Evolutionary conservation across 35 echinoderm and acorn worm species (phyloP).

Genomic region (Diadema setosum): DNA sequence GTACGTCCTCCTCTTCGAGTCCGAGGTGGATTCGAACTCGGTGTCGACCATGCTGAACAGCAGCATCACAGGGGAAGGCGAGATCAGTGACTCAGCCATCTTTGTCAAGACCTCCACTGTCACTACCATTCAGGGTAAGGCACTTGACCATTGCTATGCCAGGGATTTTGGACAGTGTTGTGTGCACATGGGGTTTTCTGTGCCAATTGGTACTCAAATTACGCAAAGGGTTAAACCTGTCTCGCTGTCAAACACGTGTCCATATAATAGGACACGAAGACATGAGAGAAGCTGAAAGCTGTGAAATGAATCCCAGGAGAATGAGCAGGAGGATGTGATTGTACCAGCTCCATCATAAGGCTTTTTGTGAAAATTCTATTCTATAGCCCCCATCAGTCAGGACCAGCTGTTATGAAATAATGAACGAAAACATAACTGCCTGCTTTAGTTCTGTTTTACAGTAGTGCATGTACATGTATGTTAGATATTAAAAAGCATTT

Average conservation of each 20-base stretch:
- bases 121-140: background rate
- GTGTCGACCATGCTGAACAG: background rate
- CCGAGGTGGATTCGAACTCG: background rate
- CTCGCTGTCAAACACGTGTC: background rate
- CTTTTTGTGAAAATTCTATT: too few relatives aligned
- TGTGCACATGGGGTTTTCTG: too few relatives aligned
- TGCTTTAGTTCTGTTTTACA: too few relatives aligned
- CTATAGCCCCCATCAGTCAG: too few relatives aligned
- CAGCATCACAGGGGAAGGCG: background rate
- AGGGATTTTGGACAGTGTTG: too few relatives aligned
- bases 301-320: background rate
- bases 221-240: background rate
- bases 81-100: background rate
- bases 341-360: too few relatives aligned
- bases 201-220: too few relatives aligned
- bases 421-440: too few relatives aligned
- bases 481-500: too few relatives aligned
- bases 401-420: too few relatives aligned
- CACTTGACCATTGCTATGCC: background rate
- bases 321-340: background rate
- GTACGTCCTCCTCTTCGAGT: slow-evolving; percentile 29
- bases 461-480: too few relatives aligned
- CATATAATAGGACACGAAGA: background rate
- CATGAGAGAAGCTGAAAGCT: background rate
- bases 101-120: background rate